Evolutionary conservation across 2,113 vertebrate genomes (phyloP).

Genomic region (Sinosuthora webbiana): DNA sequence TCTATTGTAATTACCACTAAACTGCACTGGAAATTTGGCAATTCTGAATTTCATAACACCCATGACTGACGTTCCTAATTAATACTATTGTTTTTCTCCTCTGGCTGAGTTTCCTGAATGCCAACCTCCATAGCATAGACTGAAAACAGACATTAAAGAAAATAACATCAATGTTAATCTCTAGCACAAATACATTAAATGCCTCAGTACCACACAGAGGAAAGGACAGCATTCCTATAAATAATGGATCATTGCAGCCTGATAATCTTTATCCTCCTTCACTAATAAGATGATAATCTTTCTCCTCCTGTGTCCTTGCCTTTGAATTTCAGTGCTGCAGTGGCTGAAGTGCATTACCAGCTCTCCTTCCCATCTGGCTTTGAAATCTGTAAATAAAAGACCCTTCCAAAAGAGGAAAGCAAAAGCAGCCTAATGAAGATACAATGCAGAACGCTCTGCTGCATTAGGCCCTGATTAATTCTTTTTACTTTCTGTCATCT

Average conservation of each 20-base stretch:
- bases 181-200: constrained; percentile 61
- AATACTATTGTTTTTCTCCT: constrained; percentile 72
- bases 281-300: constrained; percentile 62
- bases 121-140: constrained; percentile 50
- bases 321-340: constrained; percentile 32
- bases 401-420: constrained; percentile 33
- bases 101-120: constrained; percentile 68
- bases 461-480: neutral
- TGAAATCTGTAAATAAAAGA: constrained; percentile 41
- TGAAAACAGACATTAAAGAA: constrained; percentile 71
- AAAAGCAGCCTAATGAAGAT: neutral
- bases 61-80: constrained; percentile 76
- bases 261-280: constrained; percentile 56
- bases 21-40: constrained; percentile 66
- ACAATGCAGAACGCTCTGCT: neutral
- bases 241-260: constrained; percentile 61
- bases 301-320: constrained; percentile 59
- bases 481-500: neutral
- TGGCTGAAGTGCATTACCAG: neutral
- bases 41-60: constrained; percentile 73
- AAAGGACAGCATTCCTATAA: constrained; percentile 47
- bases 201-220: constrained; percentile 16
- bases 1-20: constrained; percentile 70
- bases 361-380: constrained; percentile 20
- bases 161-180: constrained; percentile 63